Evolutionary conservation across 2,797 vertebrate genomes (phyloP), one percentile per base, ranked within the genome.

Genomic region (Mallotus villosus): DNA sequence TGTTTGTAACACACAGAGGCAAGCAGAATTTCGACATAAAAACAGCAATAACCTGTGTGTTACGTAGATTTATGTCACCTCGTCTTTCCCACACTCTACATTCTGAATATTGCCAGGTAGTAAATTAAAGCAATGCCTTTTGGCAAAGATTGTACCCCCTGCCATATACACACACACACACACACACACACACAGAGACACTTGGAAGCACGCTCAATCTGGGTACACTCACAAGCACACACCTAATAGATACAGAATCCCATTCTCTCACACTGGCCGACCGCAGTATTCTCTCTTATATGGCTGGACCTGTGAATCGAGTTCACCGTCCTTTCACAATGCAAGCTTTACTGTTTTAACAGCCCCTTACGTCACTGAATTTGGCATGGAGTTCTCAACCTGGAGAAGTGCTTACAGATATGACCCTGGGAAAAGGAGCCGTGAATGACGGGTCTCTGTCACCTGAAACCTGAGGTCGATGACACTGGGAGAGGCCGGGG

Each of bases 1-100:
- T 89, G 89, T 91, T 93, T 87, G 89, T 90, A 87, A 82, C 86
- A 83, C 82, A 89, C 78, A 70, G 80, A 83, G 79, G 83, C 85
- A 81, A 88, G 88, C 88, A 86, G 87, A 88, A 91, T 91, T 88
- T 75, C 70, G 85, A 86, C 90, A 92, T 91, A 88, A 92, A 93
- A 92, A 88, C 81, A 87, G 90, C 86, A 91, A 92, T 92, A 92
- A 92, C 85, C 84, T 84, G 82, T 81, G 78, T 78, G 85, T 84
- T 88, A 84, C 72, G 19, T 63, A 90, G 91, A 94, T 93, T 91
- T 90, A 92, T 91, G 87, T 55, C 77, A 84, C 87, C 80, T 84
- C 78, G 79, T 82, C 82, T 86, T 74, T 79, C 73, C 68, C 73
- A 75, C 83, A 85, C 85, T 79, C 81, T 86, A 86, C 81, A 82